These are phyloP conservation scores for Macaria notata DNA, from an alignment of 2,888 invertebrate species.

Conservation along the genomic window DNA sequence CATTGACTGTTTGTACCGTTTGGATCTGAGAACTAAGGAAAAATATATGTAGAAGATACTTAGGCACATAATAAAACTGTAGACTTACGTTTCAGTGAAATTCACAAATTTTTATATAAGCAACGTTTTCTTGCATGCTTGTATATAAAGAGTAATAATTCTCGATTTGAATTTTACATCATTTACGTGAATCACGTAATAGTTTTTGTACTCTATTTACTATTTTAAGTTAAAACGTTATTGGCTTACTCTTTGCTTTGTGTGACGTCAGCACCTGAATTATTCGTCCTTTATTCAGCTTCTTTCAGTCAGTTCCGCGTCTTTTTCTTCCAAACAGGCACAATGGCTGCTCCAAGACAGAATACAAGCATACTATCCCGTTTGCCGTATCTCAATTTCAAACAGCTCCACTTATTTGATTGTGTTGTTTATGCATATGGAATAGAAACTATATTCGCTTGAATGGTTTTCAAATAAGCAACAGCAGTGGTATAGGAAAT, in stretches of 20 bases:
- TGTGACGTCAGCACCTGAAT: background rate
- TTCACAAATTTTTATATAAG: too few species aligned
- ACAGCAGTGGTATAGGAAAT: conserved; percentile 20
- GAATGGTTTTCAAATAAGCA: conserved; percentile 27
- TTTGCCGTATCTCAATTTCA: conserved; percentile 52
- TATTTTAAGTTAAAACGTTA: background rate
- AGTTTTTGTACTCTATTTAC: too few species aligned
- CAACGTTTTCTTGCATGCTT: too few species aligned
- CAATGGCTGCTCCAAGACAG: background rate
- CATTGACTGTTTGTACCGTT: too few species aligned
- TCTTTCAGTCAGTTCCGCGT: background rate
- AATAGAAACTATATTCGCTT: conserved; percentile 35
- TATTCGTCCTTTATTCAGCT: background rate
- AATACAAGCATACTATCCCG: conserved; percentile 29
- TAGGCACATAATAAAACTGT: too few species aligned
- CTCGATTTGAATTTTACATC: too few species aligned
- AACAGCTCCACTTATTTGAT: conserved; percentile 42
- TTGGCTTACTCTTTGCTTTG: background rate
- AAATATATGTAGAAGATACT: too few species aligned
- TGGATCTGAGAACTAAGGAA: too few species aligned
- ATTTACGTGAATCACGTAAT: too few species aligned
- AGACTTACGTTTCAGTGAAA: too few species aligned
- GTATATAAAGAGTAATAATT: too few species aligned
- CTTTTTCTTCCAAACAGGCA: conserved; percentile 3
- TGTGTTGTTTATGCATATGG: conserved; percentile 35